Evolutionary conservation across 2,888 invertebrate species (phyloP).

Genomic region (Netelia fuscicornis): DNA sequence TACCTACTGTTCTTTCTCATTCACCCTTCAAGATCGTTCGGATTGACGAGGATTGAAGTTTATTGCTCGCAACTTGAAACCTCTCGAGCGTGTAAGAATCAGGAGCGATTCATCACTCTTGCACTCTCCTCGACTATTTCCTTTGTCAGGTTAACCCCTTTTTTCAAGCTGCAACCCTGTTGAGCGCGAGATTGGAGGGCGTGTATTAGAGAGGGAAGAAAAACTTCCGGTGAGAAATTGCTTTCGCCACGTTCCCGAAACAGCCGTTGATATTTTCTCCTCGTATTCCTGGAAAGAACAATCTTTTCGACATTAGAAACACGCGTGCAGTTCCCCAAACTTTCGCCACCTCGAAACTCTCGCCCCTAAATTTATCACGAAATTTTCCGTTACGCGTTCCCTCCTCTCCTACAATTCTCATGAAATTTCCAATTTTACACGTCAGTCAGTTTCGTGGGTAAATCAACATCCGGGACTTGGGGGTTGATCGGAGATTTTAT

Average conservation of each 20-base stretch:
- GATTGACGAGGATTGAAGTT: constrained; percentile 11
- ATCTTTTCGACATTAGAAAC: constrained; percentile 57
- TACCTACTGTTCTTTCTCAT: neutral
- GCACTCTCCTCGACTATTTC: neutral
- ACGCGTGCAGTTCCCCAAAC: constrained; percentile 35
- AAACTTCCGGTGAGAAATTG: constrained; percentile 13
- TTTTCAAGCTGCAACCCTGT: neutral
- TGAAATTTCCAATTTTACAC: neutral
- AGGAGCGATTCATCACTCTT: neutral
- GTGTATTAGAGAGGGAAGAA: constrained; percentile 3
- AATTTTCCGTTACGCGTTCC: neutral
- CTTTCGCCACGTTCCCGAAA: constrained; percentile 15
- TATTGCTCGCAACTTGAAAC: constrained; percentile 21
- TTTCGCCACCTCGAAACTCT: neutral
- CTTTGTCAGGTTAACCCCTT: neutral
- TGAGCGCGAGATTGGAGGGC: neutral
- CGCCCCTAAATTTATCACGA: constrained; percentile 6
- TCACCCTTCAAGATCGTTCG: constrained; percentile 43
- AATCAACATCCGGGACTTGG: too few species aligned
- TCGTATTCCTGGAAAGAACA: constrained; percentile 7
- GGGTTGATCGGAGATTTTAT: too few species aligned
- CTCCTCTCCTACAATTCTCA: neutral
- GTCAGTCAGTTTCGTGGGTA: too few species aligned
- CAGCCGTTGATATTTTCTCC: constrained; percentile 38
- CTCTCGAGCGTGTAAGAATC: constrained; percentile 12